Base-by-base conservation (phyloP, 1,140 invertebrate species). In the Antheraea mylitta region DNA sequence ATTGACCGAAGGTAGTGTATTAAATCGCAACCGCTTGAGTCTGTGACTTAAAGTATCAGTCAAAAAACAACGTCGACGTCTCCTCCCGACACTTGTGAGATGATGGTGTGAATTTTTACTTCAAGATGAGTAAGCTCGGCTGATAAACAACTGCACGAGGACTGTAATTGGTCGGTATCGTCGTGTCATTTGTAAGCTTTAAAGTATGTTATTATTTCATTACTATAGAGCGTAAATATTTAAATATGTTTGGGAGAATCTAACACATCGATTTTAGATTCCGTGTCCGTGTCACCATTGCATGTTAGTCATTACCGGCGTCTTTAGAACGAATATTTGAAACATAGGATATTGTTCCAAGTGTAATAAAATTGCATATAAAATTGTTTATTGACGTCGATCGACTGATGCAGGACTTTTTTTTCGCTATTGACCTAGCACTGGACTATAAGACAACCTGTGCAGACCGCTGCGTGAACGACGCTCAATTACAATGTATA, bases 101-200 rank as follows among this genome's bases (percentile, higher is more conserved):
- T 88, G 89, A 91, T 88, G 86, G 89, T 90, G 89, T 91, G 86
- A 91, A 91, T 88, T 91, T 30, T 86, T 83, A 73, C 81, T 80
- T 85, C 79, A 83, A 82, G 87, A 89, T 91, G 87, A 90, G 87
- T 89, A 85, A 89, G 83, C 89, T 84, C 68, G 81, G 66, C 77
- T 75, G 86, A 89, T 91, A 91, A 91, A 91, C 89, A 91, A 88
- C 83, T 83, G 81, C 78, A 77, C 80, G 83, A 86, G 80, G 72
- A 69, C 83, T 78, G 85, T 89, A 86, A 89, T 89, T 89, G 87
- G 86, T 87, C 76, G 80, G 72, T 84, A 85, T 86, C 83, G 74
- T 72, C 62, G 53, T 86, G 80, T 87, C 82, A 81, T 88, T 82
- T 86, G 73, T 70, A 75, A 79, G 76, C 73, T 78, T 61, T 36